phyloP scores from a whole-genome alignment of 30 jellyfish, hydroid and myxozoan species.

The Aurelia aurita region DNA sequence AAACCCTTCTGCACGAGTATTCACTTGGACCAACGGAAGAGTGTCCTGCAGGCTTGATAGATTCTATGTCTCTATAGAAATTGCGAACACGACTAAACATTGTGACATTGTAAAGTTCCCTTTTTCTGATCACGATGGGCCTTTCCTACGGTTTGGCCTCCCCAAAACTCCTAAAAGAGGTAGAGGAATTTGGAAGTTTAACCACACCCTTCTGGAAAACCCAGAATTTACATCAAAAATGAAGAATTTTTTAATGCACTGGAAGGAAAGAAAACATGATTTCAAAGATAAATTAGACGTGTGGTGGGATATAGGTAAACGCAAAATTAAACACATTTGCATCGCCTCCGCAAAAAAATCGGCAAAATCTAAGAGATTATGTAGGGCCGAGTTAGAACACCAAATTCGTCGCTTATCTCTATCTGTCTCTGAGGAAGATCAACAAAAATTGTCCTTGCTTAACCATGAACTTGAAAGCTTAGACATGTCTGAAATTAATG shows the following conservation, averaged over 20 bases:
- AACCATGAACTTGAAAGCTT: not conserved
- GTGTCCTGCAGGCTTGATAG: constrained; percentile 1
- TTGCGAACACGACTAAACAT: not conserved
- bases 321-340: constrained; percentile 17
- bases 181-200: constrained; percentile 29
- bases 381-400: not conserved
- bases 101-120: not conserved
- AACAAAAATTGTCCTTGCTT: not conserved
- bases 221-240: constrained; percentile 8
- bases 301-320: constrained; percentile 23
- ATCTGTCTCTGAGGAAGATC: not conserved
- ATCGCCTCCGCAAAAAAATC: not conserved
- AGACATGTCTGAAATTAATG: not conserved
- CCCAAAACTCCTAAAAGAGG: not conserved
- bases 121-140: constrained; percentile 40
- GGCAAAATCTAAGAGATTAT: not conserved
- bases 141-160: not conserved
- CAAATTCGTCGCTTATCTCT: too few relatives aligned
- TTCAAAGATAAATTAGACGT: not conserved
- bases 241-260: not conserved
- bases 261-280: not conserved
- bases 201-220: not conserved
- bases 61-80: not conserved
- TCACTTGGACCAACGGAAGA: not conserved
- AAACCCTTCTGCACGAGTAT: not conserved